Conservation (phyloP, 2,113 vertebrate species). For the zebrafish (Danio rerio) region GRCz12tu NC_133182.1:69278501-69279000, state of each 20-base stretch:
- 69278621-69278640: background rate
- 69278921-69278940: background rate
- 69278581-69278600: background rate
- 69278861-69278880: slow-evolving; percentile 13
- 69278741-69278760: background rate
- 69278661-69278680: background rate
- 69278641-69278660: slow-evolving; percentile 1
- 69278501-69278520: background rate
- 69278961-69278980: background rate
- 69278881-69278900: slow-evolving; percentile 22
- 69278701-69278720: background rate
- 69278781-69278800: background rate
- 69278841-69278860: background rate
- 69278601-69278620: background rate
- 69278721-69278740: background rate
- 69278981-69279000: slow-evolving; percentile 46
- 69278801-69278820: background rate
- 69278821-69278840: background rate
- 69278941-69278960: background rate
- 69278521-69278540: background rate
- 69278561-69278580: slow-evolving; percentile 47
- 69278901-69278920: slow-evolving; percentile 18
- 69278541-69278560: background rate
- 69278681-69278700: background rate
- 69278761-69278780: background rate